phyloP scores from a whole-genome alignment of 2,888 invertebrate genomes.

The Phasia obesa region DNA sequence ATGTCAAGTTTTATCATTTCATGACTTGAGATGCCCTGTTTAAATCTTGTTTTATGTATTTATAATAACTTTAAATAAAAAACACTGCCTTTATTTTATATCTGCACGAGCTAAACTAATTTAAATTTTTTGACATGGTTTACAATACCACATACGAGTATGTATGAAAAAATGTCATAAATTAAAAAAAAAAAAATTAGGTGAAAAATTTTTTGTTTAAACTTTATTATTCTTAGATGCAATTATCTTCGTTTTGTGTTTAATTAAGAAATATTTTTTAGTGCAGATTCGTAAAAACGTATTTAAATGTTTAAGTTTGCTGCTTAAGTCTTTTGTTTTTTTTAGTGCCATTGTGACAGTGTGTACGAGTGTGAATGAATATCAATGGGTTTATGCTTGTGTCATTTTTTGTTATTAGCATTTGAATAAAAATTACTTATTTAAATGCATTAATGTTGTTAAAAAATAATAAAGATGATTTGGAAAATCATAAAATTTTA shows the following conservation, averaged over 20 bases:
- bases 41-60: background rate
- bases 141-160: conserved; percentile 10
- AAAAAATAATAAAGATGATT: too few species aligned
- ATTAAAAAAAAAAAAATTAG: too few species aligned
- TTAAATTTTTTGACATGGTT: conserved; percentile 24
- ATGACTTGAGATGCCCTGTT: background rate
- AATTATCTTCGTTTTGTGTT: conserved; percentile 7
- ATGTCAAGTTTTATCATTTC: too few species aligned
- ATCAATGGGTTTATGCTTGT: too few species aligned
- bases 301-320: conserved; percentile 29
- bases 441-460: too few species aligned
- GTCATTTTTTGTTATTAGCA: too few species aligned
- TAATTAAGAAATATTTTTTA: conserved; percentile 1
- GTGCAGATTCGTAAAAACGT: conserved; percentile 16
- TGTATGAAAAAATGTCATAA: too few species aligned
- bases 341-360: background rate
- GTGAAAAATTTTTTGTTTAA: background rate
- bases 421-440: too few species aligned
- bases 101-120: background rate
- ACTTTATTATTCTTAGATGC: too few species aligned
- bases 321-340: conserved; percentile 48
- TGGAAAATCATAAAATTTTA: too few species aligned
- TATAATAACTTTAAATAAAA: conserved; percentile 5
- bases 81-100: background rate
- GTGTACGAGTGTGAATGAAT: background rate